These are phyloP conservation scores for Ecdyonurus torrentis DNA, from an alignment of 2,888 invertebrate genomes.

Conservation along the genomic window DNA sequence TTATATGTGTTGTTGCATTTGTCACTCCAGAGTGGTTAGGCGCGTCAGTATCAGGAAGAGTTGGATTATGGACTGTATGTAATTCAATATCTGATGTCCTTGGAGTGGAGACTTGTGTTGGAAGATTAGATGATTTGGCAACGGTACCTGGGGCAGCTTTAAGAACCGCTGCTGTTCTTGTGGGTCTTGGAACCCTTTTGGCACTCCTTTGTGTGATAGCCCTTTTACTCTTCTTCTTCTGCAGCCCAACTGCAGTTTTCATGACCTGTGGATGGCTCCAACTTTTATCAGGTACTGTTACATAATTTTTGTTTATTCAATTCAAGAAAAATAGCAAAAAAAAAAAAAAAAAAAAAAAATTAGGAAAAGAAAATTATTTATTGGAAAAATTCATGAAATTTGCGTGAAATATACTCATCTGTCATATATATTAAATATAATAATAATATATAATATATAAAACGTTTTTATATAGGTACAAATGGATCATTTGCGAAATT, in stretches of 20 bases:
- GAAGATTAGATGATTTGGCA: constrained; percentile 65
- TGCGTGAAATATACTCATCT: no score
- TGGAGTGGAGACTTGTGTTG: constrained; percentile 64
- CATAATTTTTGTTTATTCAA: no score
- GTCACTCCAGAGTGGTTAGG: constrained; percentile 90
- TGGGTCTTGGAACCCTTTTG: constrained; percentile 69
- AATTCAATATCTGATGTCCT: constrained; percentile 37
- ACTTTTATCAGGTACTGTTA: constrained; percentile 71
- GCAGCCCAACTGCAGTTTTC: constrained; percentile 81
- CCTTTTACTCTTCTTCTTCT: constrained; percentile 84
- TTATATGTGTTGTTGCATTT: constrained; percentile 87
- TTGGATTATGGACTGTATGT: constrained; percentile 86
- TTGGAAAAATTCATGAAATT: no score
- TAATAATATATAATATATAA: no score
- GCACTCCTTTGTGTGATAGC: constrained; percentile 63
- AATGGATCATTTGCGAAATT: no score
- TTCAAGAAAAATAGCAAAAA: no score
- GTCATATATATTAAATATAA: no score
- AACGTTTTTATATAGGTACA: no score
- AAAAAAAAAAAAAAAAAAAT: no score
- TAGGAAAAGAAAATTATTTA: no score
- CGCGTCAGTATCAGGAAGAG: constrained; percentile 54
- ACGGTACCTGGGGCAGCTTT: constrained; percentile 68
- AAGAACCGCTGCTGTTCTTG: constrained; percentile 73
- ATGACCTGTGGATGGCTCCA: constrained; percentile 92